phyloP scores from a whole-genome alignment of 92 coral and sea anemone species.

The Umimayanthus chanpuru region DNA sequence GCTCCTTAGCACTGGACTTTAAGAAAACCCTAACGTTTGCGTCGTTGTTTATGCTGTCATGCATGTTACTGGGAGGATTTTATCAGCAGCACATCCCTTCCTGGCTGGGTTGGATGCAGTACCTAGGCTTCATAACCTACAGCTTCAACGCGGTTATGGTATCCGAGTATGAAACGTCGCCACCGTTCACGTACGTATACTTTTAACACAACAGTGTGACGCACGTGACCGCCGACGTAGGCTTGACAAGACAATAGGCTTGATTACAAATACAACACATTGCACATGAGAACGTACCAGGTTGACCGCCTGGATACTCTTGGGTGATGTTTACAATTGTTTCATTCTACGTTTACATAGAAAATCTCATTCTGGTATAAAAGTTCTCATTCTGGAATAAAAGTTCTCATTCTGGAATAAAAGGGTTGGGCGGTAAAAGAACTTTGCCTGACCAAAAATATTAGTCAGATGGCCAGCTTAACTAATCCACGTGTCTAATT shows the following conservation, averaged over 20 bases:
- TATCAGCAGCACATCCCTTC: slow-evolving; percentile 77
- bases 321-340: no score
- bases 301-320: no score
- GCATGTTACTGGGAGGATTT: slow-evolving; percentile 92
- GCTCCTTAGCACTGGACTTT: slow-evolving; percentile 86
- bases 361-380: no score
- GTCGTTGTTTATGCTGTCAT: slow-evolving; percentile 62
- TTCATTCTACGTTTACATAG: no score
- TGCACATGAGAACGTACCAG: background rate
- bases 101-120: slow-evolving; percentile 84
- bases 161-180: slow-evolving; percentile 76
- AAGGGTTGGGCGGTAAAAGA: no score
- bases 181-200: slow-evolving; percentile 63
- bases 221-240: background rate
- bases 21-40: slow-evolving; percentile 77
- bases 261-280: background rate
- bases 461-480: no score
- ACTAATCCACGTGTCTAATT: no score
- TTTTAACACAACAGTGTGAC: background rate
- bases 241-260: background rate
- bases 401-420: no score
- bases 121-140: slow-evolving; percentile 67
- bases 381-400: no score
- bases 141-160: slow-evolving; percentile 65
- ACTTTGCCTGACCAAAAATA: no score